phyloP scores from a whole-genome alignment of 2,797 vertebrate species.

The Halcyon smyrnensis region DNA sequence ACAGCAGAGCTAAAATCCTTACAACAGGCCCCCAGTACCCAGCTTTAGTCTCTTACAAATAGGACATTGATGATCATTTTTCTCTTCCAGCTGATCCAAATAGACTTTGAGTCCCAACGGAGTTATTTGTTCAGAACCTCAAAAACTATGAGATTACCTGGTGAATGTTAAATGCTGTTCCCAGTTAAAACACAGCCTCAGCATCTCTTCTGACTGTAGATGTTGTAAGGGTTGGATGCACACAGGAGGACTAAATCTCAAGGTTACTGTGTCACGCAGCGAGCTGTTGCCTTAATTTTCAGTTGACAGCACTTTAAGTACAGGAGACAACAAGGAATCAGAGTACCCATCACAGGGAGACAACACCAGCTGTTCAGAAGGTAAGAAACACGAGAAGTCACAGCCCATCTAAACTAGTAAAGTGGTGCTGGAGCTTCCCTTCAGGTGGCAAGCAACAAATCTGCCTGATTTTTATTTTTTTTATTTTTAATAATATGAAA shows the following conservation, averaged over 20 bases:
- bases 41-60: background rate
- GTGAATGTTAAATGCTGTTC: background rate
- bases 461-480: background rate
- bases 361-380: background rate
- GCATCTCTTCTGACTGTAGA: accelerated
- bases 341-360: accelerated
- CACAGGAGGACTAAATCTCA: background rate
- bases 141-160: background rate
- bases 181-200: background rate
- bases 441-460: background rate
- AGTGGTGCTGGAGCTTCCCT: background rate
- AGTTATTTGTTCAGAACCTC: background rate
- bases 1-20: background rate
- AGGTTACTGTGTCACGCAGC: background rate
- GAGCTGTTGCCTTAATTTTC: background rate
- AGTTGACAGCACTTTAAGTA: background rate
- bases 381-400: background rate
- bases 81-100: background rate
- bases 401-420: background rate
- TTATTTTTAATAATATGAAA: background rate
- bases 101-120: background rate
- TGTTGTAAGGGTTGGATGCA: background rate
- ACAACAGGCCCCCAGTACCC: too few species aligned
- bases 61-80: accelerated
- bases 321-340: background rate